A percentile compares a stretch with the other conserved stretches of the same genome.
These are phyloP conservation scores for Harpegnathos saltator DNA, from an alignment of 1,140 invertebrate species.

Conservation along the genomic window DNA sequence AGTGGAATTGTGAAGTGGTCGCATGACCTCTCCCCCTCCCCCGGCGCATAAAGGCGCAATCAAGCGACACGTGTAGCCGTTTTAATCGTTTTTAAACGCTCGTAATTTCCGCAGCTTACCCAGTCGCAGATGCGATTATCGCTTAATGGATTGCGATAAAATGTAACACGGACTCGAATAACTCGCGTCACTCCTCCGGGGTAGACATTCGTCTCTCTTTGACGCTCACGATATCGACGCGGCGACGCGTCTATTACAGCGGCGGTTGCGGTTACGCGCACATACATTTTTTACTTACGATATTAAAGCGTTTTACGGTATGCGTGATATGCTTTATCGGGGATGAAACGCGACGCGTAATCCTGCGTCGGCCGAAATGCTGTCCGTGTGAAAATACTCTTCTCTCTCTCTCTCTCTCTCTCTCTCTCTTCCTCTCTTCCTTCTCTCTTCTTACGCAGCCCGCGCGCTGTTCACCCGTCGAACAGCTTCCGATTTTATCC, in stretches of 20 bases:
- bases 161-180: conserved; percentile 2
- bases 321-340: conserved; percentile 39
- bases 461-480: neutral
- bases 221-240: neutral
- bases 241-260: conserved; percentile 13
- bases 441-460: neutral
- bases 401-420: neutral
- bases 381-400: conserved; percentile 32
- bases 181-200: neutral
- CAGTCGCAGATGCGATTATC: neutral
- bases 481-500: neutral
- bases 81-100: conserved; percentile 5
- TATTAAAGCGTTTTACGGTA: conserved; percentile 38
- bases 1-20: neutral
- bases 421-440: neutral
- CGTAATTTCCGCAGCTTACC: neutral
- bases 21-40: too few relatives aligned
- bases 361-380: neutral
- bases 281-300: conserved; percentile 47
- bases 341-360: conserved; percentile 24
- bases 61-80: neutral
- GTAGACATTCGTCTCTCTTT: neutral
- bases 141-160: conserved; percentile 10
- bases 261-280: conserved; percentile 15
- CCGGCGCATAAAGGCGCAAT: neutral